Base-by-base conservation (phyloP, 2,888 invertebrate species). In the Leistus spinibarbis region DNA sequence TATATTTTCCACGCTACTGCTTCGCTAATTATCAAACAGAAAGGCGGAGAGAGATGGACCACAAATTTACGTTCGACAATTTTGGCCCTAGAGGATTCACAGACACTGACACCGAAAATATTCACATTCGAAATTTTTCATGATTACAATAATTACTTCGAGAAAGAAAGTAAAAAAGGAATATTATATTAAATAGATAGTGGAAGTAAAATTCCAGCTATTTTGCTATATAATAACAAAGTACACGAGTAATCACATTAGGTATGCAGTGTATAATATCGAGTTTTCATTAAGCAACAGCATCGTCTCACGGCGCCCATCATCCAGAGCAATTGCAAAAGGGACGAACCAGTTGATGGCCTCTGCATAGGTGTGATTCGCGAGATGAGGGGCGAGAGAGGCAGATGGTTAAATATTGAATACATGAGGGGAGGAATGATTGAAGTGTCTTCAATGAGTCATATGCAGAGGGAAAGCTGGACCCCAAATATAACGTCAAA, bases 231-330 rank as follows among this genome's bases (percentile, higher is more conserved):
- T 7, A 40, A 40, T 13, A 40, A 40, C 60, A 20, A 20, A 5
- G 54, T 17, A 60, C 60, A 63, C 70, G 63, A 63, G 70, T 70
- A 57, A 68, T 68, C 67, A 54, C 67, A 68, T 68, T 54, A 68
- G 54, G 60, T 60, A 22, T 54, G 22, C 67, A 23, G 9, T 22
- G 54, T 22, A 16, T 40, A 54, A 68, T 54, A 68, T 68, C 67
- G 67, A 16, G 22, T 22, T 68, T 67, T 68, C 67, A 68, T 68
- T 68, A 68, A 19, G 9, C n/a, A 13, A 13, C 13, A 60, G 22
- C 60, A 57, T 20, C 9, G 16, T 60, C 60, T 20, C 60, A 60
- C 4, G 60, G 60, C 60, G 5, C 60, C 60, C 60, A 60, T 60
- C 40, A 40, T 40, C 40, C 40, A 40, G 13, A 40, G 40, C 40